Conservation (phyloP, 1,140 invertebrate species). For the Bombus confusus region DNA sequence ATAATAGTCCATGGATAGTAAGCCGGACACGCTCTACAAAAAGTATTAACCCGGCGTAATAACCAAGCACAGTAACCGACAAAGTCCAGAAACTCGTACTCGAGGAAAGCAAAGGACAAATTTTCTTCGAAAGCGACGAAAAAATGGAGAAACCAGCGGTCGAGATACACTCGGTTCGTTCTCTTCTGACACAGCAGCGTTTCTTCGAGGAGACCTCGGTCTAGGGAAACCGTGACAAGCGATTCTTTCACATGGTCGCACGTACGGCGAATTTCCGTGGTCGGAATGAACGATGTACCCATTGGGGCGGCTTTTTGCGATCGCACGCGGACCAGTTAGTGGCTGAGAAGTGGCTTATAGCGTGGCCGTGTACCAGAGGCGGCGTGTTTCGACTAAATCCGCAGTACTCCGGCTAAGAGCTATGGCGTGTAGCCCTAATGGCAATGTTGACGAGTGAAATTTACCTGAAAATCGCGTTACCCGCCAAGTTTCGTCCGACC, state of each 20-base stretch:
- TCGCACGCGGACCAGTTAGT: background rate
- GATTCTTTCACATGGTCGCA: background rate
- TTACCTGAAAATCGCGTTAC: conserved; percentile 73
- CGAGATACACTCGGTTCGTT: background rate
- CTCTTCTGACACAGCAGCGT: rapidly evolving
- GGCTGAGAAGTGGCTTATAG: conserved; percentile 39
- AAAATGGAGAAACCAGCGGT: background rate
- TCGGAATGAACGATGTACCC: background rate
- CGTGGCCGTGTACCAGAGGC: conserved; percentile 25
- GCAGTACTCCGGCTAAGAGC: conserved; percentile 67
- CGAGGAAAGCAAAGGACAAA: no score
- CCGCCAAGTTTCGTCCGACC: conserved; percentile 64
- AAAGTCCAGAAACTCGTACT: no score
- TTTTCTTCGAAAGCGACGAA: no score
- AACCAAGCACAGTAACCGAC: no score
- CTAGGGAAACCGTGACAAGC: background rate
- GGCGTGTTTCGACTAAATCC: conserved; percentile 50
- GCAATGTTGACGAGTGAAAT: conserved; percentile 66
- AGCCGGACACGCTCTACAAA: no score
- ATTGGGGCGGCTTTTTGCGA: conserved; percentile 24
- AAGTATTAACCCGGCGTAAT: no score
- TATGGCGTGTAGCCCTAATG: conserved; percentile 73
- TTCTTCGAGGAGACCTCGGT: background rate
- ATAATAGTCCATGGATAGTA: no score
- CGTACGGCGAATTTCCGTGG: background rate